Evolutionary conservation across 2,888 invertebrate genomes (phyloP), one percentile per base, ranked within the genome.

Genomic region (Drosophila formosana): DNA sequence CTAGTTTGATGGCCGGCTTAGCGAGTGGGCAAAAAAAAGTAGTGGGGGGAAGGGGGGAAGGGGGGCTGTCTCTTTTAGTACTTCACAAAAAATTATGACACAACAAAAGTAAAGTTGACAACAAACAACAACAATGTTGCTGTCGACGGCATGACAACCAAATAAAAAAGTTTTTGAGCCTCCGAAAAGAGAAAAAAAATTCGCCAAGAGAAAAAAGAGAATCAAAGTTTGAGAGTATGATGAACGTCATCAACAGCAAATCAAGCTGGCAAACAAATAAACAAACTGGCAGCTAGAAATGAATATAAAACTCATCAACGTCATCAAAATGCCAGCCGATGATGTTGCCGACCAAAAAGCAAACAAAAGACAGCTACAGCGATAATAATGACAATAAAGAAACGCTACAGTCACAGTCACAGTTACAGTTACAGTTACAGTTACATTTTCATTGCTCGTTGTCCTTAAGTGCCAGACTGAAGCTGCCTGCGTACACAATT

Each of bases 251-350:
- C 75, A 80, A 73, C 56, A 61, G 62, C 75, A 80, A 82, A 86
- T 86, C 86, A 86, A 83, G 80, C 74, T 41, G 66, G 49, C 74
- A 75, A 83, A 71, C 71, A 78, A 70, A 76, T 68, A 76, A 77
- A 65, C 72, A 77, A 80, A 68, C 81, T 41, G 73, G 47, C 64
- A 65, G 51, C 62, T 46, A 63, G 68, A 86, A 80, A 77, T 73
- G 78, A 82, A 75, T 80, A 80, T 73, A 75, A 82, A 82, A 78
- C 80, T 80, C 84, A 87, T 87, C 82, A 84, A 80, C 85, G 84
- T 87, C 83, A 84, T 83, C 71, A 76, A 72, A 67, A 64, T 66
- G 75, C 67, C 58, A 66, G 71, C 45, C 57, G 52, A 30, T n/a
- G n/a, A 23, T 51, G 51, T 53, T 71, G 51, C 39, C 67, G 47